Conservation (phyloP, 2,888 invertebrate genomes). For the Coleophora deauratella region DNA sequence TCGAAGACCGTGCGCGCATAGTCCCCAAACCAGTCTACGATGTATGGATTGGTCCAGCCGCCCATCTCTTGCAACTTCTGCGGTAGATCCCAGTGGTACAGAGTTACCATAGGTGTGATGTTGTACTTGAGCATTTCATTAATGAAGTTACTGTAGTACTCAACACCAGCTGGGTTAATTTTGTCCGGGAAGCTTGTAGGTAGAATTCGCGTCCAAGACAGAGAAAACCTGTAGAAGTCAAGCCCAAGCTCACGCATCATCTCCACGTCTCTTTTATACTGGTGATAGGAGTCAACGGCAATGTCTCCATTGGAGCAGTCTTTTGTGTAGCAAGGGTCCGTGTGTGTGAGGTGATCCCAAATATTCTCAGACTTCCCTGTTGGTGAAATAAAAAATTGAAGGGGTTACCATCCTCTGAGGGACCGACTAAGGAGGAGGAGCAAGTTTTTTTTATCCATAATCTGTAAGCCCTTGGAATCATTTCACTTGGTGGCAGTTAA, state of each 20-base stretch:
- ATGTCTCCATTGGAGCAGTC: conserved; percentile 62
- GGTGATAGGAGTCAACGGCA: conserved; percentile 40
- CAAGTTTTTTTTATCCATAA: no score
- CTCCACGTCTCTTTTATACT: conserved; percentile 66
- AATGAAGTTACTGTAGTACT: conserved; percentile 75
- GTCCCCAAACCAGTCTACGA: conserved; percentile 48
- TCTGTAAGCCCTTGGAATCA: no score
- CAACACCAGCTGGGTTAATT: conserved; percentile 64
- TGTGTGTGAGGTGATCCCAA: conserved; percentile 75
- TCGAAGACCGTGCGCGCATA: conserved; percentile 46
- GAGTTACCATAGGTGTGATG: conserved; percentile 69
- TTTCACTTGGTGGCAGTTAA: no score
- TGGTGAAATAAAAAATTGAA: conserved; percentile 11
- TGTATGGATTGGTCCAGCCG: conserved; percentile 51
- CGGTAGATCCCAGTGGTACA: conserved; percentile 61
- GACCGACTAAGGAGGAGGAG: no score
- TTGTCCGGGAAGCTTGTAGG: conserved; percentile 56
- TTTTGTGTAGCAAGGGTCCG: conserved; percentile 45
- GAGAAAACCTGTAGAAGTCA: conserved; percentile 57
- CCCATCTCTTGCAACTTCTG: conserved; percentile 54
- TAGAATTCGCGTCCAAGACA: conserved; percentile 73
- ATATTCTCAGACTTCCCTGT: conserved; percentile 70
- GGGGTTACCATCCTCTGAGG: no score
- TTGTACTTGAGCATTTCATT: conserved; percentile 65
- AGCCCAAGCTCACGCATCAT: conserved; percentile 42